These are phyloP conservation scores for Cheiracanthium punctorium DNA, from an alignment of 2,888 invertebrate species.

Conservation along the genomic window DNA sequence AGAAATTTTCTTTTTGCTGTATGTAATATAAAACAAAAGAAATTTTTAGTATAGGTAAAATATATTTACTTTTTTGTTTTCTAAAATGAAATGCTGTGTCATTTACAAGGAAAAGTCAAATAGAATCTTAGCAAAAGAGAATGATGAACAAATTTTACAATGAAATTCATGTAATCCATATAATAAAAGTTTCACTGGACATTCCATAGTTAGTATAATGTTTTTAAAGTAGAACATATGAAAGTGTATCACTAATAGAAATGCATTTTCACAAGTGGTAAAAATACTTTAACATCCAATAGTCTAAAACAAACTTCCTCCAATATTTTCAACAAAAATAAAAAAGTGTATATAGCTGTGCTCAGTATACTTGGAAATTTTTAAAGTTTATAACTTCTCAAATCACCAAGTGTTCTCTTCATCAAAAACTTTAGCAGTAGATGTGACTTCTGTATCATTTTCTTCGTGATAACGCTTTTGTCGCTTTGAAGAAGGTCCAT, in stretches of 20 bases:
- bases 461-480: slow-evolving; percentile 25
- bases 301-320: neutral
- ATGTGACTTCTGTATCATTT: slow-evolving; percentile 40
- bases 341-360: neutral
- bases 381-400: neutral
- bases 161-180: too few relatives aligned
- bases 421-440: slow-evolving; percentile 47
- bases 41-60: too few relatives aligned
- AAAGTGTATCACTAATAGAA: neutral
- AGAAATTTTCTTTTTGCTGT: too few relatives aligned
- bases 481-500: slow-evolving; percentile 23
- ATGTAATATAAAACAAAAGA: too few relatives aligned
- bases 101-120: too few relatives aligned
- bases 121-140: too few relatives aligned
- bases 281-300: slow-evolving; percentile 2
- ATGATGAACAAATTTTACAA: too few relatives aligned
- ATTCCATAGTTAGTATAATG: too few relatives aligned
- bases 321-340: neutral
- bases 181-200: too few relatives aligned
- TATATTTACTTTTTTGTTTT: too few relatives aligned
- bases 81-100: too few relatives aligned
- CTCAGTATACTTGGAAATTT: neutral
- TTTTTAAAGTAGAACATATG: neutral
- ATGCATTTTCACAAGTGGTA: neutral
- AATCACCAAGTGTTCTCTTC: slow-evolving; percentile 53